These are phyloP conservation scores for Spialia ferax DNA, from an alignment of 2,888 invertebrate species.

Conservation along the genomic window DNA sequence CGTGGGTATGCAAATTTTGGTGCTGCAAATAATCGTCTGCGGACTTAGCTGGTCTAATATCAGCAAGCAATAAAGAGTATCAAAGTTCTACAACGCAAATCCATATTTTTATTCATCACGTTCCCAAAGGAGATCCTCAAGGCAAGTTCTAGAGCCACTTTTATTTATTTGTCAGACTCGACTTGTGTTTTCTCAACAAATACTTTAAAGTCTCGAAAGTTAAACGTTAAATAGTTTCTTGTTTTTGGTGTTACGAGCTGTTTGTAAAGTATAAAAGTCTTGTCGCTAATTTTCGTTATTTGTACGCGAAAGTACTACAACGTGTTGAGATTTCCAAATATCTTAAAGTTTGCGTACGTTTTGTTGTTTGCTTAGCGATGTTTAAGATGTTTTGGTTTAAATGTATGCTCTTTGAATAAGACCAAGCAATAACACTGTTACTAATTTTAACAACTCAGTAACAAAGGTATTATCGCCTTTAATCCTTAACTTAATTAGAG, in stretches of 20 bases:
- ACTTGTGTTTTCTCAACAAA: constrained; percentile 59
- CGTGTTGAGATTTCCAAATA: constrained; percentile 43
- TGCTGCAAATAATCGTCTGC: constrained; percentile 67
- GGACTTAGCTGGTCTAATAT: constrained; percentile 54
- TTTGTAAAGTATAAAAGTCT: constrained; percentile 59
- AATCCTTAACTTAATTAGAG: too few relatives aligned
- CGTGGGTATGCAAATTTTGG: constrained; percentile 61
- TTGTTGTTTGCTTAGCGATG: constrained; percentile 31
- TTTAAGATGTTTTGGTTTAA: constrained; percentile 25
- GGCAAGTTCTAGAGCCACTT: constrained; percentile 32
- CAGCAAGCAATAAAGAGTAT: constrained; percentile 39
- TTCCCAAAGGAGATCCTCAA: constrained; percentile 31
- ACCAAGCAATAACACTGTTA: not conserved
- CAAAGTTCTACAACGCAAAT: constrained; percentile 20
- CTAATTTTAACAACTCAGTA: not conserved
- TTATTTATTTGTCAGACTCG: constrained; percentile 40
- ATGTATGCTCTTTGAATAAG: constrained; percentile 11
- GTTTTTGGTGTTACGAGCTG: constrained; percentile 50
- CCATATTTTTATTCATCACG: constrained; percentile 29
- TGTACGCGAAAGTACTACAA: constrained; percentile 61
- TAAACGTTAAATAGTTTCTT: constrained; percentile 58
- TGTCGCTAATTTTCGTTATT: constrained; percentile 70
- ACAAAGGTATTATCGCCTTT: not conserved
- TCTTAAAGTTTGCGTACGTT: constrained; percentile 38
- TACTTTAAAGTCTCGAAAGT: constrained; percentile 57